These are phyloP conservation scores for Pararge aegeria DNA, from an alignment of 1,140 invertebrate genomes.

Conservation along the genomic window DNA sequence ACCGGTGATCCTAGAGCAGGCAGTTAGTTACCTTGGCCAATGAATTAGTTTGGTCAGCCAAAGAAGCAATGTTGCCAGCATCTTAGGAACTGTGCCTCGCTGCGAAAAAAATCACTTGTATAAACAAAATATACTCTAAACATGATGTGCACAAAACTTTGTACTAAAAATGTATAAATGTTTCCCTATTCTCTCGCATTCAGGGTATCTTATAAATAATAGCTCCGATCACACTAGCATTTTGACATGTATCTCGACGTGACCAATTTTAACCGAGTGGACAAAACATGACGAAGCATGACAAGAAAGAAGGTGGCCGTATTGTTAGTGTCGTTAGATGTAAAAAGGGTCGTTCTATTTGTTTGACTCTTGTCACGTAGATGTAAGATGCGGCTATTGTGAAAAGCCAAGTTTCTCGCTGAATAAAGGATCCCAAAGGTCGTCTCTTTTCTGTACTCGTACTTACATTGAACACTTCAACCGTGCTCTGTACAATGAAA, in stretches of 20 bases:
- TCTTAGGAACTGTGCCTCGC: too few relatives aligned
- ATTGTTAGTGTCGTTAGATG: constrained; percentile 2
- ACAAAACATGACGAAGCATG: constrained; percentile 7
- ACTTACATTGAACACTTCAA: constrained; percentile 45
- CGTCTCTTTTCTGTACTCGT: constrained; percentile 45
- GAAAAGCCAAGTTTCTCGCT: constrained; percentile 47
- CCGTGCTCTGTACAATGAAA: constrained; percentile 47
- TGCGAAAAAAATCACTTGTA: too few relatives aligned
- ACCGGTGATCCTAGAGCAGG: too few relatives aligned
- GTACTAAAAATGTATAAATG: too few relatives aligned
- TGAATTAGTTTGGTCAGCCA: too few relatives aligned
- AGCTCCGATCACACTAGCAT: background rate
- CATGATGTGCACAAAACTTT: too few relatives aligned
- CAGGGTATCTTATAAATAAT: background rate
- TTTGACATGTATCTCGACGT: background rate
- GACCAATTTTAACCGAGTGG: background rate
- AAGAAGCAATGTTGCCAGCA: too few relatives aligned
- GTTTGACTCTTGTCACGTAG: constrained; percentile 25
- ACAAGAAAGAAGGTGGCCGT: background rate
- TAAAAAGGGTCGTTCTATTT: constrained; percentile 13
- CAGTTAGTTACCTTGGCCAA: too few relatives aligned
- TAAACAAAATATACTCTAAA: too few relatives aligned
- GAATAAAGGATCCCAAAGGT: constrained; percentile 58
- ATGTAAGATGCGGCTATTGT: constrained; percentile 34
- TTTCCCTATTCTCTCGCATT: too few relatives aligned